These are phyloP conservation scores for Ischnura elegans DNA, from an alignment of 2,888 invertebrate species.

Conservation along the genomic window DNA sequence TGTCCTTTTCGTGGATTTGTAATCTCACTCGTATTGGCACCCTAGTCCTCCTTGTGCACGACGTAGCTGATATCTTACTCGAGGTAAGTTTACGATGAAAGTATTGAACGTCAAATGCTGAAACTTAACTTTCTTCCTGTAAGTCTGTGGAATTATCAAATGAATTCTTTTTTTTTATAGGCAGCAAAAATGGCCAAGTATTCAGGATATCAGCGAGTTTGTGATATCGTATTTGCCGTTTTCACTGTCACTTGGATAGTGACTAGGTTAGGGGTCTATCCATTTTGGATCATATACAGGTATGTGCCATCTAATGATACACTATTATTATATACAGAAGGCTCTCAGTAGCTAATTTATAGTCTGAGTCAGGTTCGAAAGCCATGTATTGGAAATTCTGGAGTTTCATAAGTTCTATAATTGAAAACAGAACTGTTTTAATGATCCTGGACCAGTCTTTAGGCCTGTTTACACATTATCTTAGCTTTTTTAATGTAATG, in stretches of 20 bases:
- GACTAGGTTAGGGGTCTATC: slow-evolving; percentile 93
- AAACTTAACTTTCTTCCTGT: neutral
- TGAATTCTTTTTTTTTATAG: slow-evolving; percentile 79
- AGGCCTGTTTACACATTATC: too few relatives aligned
- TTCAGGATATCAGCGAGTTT: slow-evolving; percentile 91
- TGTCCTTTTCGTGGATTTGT: slow-evolving; percentile 96
- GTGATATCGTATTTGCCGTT: slow-evolving; percentile 92
- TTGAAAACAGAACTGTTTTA: too few relatives aligned
- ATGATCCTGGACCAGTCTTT: too few relatives aligned
- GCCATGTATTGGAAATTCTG: too few relatives aligned
- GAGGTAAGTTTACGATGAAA: slow-evolving; percentile 81
- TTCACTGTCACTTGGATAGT: slow-evolving; percentile 95
- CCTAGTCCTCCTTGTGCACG: slow-evolving; percentile 91
- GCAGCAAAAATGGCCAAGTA: slow-evolving; percentile 97
- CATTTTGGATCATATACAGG: slow-evolving; percentile 92
- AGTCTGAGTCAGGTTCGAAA: too few relatives aligned
- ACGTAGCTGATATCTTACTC: slow-evolving; percentile 93
- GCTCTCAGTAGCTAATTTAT: too few relatives aligned
- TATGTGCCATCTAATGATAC: too few relatives aligned
- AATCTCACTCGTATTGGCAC: slow-evolving; percentile 96
- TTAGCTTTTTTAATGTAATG: too few relatives aligned
- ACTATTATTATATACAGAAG: too few relatives aligned
- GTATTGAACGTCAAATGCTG: too few relatives aligned
- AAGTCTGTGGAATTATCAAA: neutral
- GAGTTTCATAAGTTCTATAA: too few relatives aligned